Evolutionary conservation across 2,797 vertebrate genomes (phyloP), one percentile per base, ranked within the genome.

Genomic region (Cichlasoma orientale): DNA sequence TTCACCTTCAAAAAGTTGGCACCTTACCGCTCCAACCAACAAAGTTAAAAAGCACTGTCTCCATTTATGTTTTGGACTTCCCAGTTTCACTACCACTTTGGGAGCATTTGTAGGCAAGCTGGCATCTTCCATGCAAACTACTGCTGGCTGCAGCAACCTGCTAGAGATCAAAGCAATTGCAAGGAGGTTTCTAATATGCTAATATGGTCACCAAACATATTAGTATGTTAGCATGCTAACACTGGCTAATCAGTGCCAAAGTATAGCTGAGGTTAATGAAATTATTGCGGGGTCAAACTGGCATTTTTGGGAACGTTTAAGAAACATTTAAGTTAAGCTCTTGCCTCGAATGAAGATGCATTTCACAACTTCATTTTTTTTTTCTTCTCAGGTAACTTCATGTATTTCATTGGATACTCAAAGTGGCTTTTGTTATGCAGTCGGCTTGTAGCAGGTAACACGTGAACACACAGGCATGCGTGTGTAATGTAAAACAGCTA

Each of bases 371-470:
- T 55, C 78, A 9, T 7, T 75, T 41, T n/a, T 58, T 33, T 54
- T 78, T 38, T 61, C 12, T 79, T 74, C 79, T 55, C 74, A 97
- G 96, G 97, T 38, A 97, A 97, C 92, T 94, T 97, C 85, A 95
- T 97, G 96, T 97, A 97, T 90, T 97, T 97, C 69, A 90, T 97
- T 18, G 96, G 96, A 59, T 94, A 96, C 78, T 96, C 96, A 69
- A 97, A 96, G 88, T 97, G 97, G 97, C 91, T 97, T 84, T 74
- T 97, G 56, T 89, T 97, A 25, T 80, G 91, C 77, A 97, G 97
- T 90, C 96, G 96, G 1, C 93, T 97, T 16, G 95, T 97, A 23
- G 95, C 96, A 95, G 96, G 97, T 97, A 80, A 93, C 33, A 75
- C 38, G 27, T 21, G 70, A 25, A 41, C 58, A 72, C 56, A 77